Percentiles rank a stretch among this genome's conserved stretches.
Conservation (phyloP, 2,797 vertebrate genomes). For the Tenualosa thibaudeaui region DNA sequence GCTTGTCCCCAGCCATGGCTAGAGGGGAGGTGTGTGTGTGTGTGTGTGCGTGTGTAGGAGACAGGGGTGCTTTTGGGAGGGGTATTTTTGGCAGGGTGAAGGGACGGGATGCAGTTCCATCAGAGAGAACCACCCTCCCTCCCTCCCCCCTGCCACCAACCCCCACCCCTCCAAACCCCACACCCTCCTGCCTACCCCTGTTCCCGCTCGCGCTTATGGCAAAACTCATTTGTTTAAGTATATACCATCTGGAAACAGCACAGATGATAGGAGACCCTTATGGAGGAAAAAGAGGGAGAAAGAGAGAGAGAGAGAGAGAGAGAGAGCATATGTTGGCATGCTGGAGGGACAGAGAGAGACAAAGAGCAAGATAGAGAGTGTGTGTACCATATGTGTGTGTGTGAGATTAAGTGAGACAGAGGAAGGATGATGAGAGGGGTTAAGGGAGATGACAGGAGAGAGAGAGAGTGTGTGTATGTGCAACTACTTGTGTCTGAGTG, state of each 20-base stretch:
- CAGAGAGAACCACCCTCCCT: not conserved
- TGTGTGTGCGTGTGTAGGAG: slow-evolving; percentile 22
- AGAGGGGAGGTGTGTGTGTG: not conserved
- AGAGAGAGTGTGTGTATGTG: slow-evolving; percentile 13
- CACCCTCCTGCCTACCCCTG: not conserved
- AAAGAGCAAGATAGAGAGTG: slow-evolving; percentile 46
- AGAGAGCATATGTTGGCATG: not conserved
- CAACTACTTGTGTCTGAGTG: not conserved
- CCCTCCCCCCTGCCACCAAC: not conserved
- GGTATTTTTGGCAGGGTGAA: slow-evolving; percentile 36
- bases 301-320: not conserved
- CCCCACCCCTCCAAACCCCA: not conserved
- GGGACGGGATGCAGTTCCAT: slow-evolving; percentile 25
- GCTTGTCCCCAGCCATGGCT: not conserved
- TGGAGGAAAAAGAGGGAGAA: not conserved
- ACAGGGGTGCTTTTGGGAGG: slow-evolving; percentile 21
- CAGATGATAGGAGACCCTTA: slow-evolving; percentile 42
- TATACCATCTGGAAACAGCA: slow-evolving; percentile 66
- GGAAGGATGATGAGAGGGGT: too few relatives aligned
- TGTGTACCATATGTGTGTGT: too few relatives aligned
- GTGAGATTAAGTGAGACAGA: too few relatives aligned
- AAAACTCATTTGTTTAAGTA: slow-evolving; percentile 70
- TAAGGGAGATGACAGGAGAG: too few relatives aligned
- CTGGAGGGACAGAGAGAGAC: not conserved
- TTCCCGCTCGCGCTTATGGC: slow-evolving; percentile 32